phyloP scores from a whole-genome alignment of 2,888 invertebrate species.

The Pycnomerus fuliginosus region DNA sequence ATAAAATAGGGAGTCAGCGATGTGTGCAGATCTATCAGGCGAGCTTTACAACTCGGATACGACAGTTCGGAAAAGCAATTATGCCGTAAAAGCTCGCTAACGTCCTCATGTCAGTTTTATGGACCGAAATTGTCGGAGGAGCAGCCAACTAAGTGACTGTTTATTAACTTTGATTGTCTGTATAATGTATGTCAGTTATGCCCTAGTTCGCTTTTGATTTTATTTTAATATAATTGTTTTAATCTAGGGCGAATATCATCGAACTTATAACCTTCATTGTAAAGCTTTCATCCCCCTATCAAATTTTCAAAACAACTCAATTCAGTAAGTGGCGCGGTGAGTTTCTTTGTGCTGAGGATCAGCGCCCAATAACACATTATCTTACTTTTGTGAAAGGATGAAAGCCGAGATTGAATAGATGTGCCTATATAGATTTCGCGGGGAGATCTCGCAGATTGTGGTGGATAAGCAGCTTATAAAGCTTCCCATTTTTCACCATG shows the following conservation, averaged over 20 bases:
- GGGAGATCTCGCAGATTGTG: conserved; percentile 17
- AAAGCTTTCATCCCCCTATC: conserved; percentile 26
- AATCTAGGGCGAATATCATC: no score
- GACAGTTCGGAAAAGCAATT: conserved; percentile 45
- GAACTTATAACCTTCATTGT: conserved; percentile 20
- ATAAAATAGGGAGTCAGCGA: conserved; percentile 33
- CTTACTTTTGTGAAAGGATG: conserved; percentile 45
- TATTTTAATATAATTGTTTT: no score
- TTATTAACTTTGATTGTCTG: conserved; percentile 40
- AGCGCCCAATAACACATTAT: conserved; percentile 47
- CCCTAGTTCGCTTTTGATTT: no score
- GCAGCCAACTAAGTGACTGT: conserved; percentile 37
- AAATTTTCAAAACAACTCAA: conserved; percentile 35
- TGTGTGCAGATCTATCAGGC: conserved; percentile 34
- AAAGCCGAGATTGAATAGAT: conserved; percentile 40
- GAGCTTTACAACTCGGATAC: conserved; percentile 44
- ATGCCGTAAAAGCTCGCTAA: conserved; percentile 38
- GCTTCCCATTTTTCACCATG: conserved; percentile 16
- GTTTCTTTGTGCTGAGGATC: conserved; percentile 26
- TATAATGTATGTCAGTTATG: no score
- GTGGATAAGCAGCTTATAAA: conserved; percentile 20
- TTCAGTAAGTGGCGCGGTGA: conserved; percentile 30
- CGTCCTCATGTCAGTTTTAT: conserved; percentile 39
- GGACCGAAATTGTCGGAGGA: conserved; percentile 33
- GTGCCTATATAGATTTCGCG: conserved; percentile 8